These are phyloP conservation scores for Pedicia rivosa DNA, from an alignment of 2,888 invertebrate species.

Conservation along the genomic window DNA sequence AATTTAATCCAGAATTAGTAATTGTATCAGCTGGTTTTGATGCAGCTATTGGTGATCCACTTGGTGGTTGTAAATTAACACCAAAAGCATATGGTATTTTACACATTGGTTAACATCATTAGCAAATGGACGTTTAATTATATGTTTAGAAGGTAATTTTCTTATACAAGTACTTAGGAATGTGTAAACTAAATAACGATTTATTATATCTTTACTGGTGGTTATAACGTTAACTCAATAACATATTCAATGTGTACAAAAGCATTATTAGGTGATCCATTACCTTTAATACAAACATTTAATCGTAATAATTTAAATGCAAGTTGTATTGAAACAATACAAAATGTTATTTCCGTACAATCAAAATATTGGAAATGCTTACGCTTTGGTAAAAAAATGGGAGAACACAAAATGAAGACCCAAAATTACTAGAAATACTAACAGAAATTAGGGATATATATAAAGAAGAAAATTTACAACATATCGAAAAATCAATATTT, in stretches of 20 bases:
- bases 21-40: slow-evolving; percentile 87
- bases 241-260: slow-evolving; percentile 75
- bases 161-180: no score
- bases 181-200: no score
- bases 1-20: slow-evolving; percentile 73
- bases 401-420: no score
- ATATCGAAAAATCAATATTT: no score
- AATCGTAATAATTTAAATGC: slow-evolving; percentile 19
- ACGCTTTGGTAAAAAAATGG: slow-evolving; percentile 42
- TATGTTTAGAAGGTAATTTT: slow-evolving; percentile 80
- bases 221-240: slow-evolving; percentile 80
- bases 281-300: slow-evolving; percentile 33
- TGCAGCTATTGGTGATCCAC: slow-evolving; percentile 71
- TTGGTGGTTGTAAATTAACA: slow-evolving; percentile 73
- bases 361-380: slow-evolving; percentile 58
- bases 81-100: slow-evolving; percentile 87
- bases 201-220: no score
- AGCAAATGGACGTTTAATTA: slow-evolving; percentile 64
- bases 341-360: slow-evolving; percentile 50
- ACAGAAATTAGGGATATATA: no score
- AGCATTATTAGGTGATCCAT: slow-evolving; percentile 71
- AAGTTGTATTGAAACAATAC: slow-evolving; percentile 41
- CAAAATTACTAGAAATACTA: no score
- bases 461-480: no score
- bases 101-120: slow-evolving; percentile 68